Percentiles rank a stretch among this genome's conserved stretches.
Evolutionary conservation across 1,140 invertebrate species (phyloP).

Genomic region (Habropoda laboriosa): DNA sequence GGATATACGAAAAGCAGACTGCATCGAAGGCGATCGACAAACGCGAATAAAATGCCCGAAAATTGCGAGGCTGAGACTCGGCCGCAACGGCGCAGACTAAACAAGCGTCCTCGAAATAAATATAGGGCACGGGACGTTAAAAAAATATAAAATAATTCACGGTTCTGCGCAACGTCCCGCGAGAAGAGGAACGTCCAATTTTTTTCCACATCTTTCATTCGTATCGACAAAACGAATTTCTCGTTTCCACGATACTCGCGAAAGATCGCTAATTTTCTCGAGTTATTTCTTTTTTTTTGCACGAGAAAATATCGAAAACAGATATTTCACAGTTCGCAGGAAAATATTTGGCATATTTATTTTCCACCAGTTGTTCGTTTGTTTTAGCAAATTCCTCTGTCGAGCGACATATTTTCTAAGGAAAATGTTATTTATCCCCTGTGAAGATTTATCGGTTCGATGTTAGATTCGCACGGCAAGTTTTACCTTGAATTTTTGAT

Average conservation of each 20-base stretch:
- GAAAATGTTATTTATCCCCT: neutral
- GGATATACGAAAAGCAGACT: neutral
- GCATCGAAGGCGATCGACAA: neutral
- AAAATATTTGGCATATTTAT: neutral
- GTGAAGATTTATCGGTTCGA: too few species aligned
- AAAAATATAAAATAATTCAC: slow-evolving; percentile 53
- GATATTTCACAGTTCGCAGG: neutral
- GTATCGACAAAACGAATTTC: neutral
- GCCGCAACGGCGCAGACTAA: slow-evolving; percentile 47
- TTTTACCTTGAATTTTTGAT: neutral
- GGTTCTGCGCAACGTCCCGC: neutral
- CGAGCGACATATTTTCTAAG: neutral
- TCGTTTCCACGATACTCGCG: neutral
- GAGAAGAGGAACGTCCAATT: neutral
- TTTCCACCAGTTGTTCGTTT: neutral
- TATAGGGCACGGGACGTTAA: slow-evolving; percentile 34
- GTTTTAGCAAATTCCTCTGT: neutral
- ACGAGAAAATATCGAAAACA: neutral
- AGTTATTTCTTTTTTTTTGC: too few species aligned
- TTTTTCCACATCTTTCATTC: neutral
- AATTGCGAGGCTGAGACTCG: slow-evolving; percentile 20
- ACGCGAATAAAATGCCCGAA: slow-evolving; percentile 34
- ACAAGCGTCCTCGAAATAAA: slow-evolving; percentile 57
- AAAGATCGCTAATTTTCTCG: too few species aligned
- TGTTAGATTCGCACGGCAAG: too few species aligned